These are phyloP conservation scores for Brachyalestes nurse DNA, from an alignment of 2,797 vertebrate genomes.

Conservation along the genomic window DNA sequence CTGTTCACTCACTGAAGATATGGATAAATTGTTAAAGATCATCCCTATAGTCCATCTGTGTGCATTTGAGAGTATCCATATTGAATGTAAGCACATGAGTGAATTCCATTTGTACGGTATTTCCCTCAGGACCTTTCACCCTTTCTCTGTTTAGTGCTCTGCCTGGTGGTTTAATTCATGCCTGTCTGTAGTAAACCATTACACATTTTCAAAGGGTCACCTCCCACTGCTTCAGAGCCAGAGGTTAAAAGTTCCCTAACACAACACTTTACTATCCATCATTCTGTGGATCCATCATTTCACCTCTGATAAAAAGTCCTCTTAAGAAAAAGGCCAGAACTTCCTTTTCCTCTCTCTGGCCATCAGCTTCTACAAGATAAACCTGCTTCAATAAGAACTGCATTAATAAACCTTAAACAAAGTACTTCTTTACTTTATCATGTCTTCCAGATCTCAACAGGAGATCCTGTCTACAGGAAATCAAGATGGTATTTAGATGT, in stretches of 20 bases:
- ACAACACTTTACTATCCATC: constrained; percentile 23
- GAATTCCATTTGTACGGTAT: neutral
- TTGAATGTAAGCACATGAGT: neutral
- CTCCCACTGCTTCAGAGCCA: constrained; percentile 24
- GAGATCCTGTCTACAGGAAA: no score
- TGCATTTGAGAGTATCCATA: neutral
- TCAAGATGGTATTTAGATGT: no score
- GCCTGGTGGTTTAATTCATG: constrained; percentile 43
- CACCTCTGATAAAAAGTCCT: neutral
- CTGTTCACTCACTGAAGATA: neutral
- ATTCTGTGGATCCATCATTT: neutral
- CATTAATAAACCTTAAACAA: neutral
- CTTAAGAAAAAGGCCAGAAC: neutral
- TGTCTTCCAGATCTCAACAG: no score
- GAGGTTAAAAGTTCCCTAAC: constrained; percentile 21
- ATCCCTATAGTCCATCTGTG: neutral
- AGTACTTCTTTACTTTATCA: no score
- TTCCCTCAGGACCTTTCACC: neutral
- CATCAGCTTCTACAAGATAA: neutral
- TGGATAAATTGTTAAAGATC: neutral
- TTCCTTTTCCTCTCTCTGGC: neutral
- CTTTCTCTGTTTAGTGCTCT: neutral
- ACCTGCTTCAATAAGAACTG: neutral
- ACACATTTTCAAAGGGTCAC: constrained; percentile 27
- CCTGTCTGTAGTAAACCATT: neutral